phyloP scores from a whole-genome alignment of 2,797 vertebrate genomes.

The Phrynocephalus vlangalii region DNA sequence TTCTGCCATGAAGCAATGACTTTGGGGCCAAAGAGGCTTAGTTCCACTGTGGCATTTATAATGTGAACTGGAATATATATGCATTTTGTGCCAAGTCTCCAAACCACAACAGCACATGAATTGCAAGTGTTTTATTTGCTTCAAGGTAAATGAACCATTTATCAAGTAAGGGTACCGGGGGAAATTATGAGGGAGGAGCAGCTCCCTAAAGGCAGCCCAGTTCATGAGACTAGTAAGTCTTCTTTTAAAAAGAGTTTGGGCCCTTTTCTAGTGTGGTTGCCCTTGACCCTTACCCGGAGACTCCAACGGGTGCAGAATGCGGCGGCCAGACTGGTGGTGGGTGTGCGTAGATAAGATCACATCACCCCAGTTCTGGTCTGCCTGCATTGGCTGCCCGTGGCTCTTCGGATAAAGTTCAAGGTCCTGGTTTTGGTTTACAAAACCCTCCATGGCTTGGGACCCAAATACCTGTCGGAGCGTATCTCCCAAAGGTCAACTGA shows the following conservation, averaged over 20 bases:
- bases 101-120: slow-evolving; percentile 4
- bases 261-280: slow-evolving; percentile 61
- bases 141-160: slow-evolving; percentile 1
- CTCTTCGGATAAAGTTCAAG: too few relatives aligned
- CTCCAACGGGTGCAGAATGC: too few relatives aligned
- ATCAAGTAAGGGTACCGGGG: background rate
- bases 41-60: slow-evolving; percentile 21
- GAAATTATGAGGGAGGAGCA: slow-evolving; percentile 35
- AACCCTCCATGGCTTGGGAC: too few relatives aligned
- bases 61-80: background rate
- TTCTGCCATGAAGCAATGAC: slow-evolving; percentile 38
- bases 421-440: too few relatives aligned
- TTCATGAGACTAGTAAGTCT: background rate
- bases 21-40: background rate
- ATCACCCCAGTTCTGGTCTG: too few relatives aligned
- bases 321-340: too few relatives aligned
- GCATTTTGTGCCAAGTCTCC: slow-evolving; percentile 1
- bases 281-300: too few relatives aligned
- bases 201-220: background rate
- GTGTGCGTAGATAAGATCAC: too few relatives aligned
- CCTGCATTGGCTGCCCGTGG: too few relatives aligned
- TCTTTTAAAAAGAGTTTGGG: slow-evolving; percentile 53
- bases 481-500: too few relatives aligned
- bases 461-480: too few relatives aligned
- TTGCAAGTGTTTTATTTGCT: slow-evolving; percentile 16